Evolutionary conservation across 1,140 invertebrate genomes (phyloP), one percentile per base, ranked within the genome.

Genomic region (Papilio polytes): DNA sequence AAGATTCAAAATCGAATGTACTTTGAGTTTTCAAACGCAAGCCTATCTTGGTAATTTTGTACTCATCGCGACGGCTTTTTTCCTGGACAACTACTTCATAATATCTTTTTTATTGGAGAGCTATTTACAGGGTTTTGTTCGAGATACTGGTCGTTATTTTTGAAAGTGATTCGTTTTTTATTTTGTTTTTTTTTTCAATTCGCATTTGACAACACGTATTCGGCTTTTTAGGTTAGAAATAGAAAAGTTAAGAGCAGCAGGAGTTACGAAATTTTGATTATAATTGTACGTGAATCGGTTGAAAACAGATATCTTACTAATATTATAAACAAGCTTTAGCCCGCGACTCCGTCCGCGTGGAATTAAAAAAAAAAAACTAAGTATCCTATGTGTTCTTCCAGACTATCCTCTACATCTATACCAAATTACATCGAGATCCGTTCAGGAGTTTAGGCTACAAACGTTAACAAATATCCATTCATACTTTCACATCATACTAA

Each of bases 81-180:
- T 92, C 89, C 88, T 85, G 83, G 81, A 78, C 88, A 82, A 88
- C 90, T 91, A 91, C 90, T 87, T 88, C 85, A 87, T 92, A 91
- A 90, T 90, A 88, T 90, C 83, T 88, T 91, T 91, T 91, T 92
- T 92, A 90, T 90, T 91, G 56, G 59, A 66, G 36, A 20, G 77
- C 77, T 63, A 78, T 78, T 78, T 63, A 59, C 56, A 59, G 36
- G 56, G 18, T 78, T 78, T 78, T 78, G 77, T 78, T 44, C 53
- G 3, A 59, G 53, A 56, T 44, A 46, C 53, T 44, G 51, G 46
- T 63, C 48, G 41, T 78, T 78, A 63, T 78, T 78, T 36, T 78
- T 15, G 51, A 51, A 48, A 22, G 18, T 26, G n/a, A 48, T 76
- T 48, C 8, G 48, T 51, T 48, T 76, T 74, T 51, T 74, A 22